These are phyloP conservation scores for Cetonia aurata DNA, from an alignment of 2,888 invertebrate genomes.

Conservation along the genomic window DNA sequence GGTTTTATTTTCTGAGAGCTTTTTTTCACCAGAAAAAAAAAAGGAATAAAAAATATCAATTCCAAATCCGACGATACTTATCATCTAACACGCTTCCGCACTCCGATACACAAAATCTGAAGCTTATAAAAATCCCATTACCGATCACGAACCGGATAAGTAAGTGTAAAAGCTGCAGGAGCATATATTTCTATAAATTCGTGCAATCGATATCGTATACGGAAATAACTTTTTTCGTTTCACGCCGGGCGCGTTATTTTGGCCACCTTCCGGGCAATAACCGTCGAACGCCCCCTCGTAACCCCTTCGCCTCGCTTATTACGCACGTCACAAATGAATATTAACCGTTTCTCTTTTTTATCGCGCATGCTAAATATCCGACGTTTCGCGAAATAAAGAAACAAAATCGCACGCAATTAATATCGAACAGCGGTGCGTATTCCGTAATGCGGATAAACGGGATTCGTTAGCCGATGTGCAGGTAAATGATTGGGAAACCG, in stretches of 20 bases:
- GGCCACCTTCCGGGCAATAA: background rate
- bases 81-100: too few relatives aligned
- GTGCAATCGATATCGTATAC: conserved; percentile 10
- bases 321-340: conserved; percentile 31
- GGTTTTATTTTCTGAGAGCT: too few relatives aligned
- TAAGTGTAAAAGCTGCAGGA: background rate
- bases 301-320: background rate
- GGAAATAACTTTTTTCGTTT: conserved; percentile 6
- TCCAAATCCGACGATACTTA: too few relatives aligned
- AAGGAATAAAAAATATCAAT: too few relatives aligned
- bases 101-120: too few relatives aligned
- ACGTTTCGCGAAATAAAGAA: conserved; percentile 8
- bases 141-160: too few relatives aligned
- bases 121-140: too few relatives aligned
- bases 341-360: conserved; percentile 7
- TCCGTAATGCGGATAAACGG: conserved; percentile 6
- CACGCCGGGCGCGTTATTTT: background rate
- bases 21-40: too few relatives aligned
- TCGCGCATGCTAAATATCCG: conserved; percentile 22
- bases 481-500: conserved; percentile 3
- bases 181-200: conserved; percentile 18
- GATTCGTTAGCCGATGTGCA: conserved; percentile 1
- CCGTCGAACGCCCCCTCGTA: conserved; percentile 4
- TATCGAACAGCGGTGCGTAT: background rate
- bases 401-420: conserved; percentile 28